Evolutionary conservation across 2,797 vertebrate species (phyloP).

Genomic region (Orientallactaga sibirica): DNA sequence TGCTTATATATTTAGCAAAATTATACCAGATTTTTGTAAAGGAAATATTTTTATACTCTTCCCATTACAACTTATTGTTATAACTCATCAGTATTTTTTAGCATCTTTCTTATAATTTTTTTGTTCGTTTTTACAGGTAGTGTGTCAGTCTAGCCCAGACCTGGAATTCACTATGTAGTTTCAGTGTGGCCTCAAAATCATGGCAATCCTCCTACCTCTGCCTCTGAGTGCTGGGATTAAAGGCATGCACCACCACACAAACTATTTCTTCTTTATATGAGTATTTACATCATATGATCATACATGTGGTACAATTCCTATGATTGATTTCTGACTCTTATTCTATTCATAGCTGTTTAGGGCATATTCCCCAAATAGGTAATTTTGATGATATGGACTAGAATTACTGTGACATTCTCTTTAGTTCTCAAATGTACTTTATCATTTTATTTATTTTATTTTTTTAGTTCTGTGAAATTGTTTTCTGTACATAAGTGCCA

Average conservation of each 20-base stretch:
- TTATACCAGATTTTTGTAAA: neutral
- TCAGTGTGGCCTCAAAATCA: too few relatives aligned
- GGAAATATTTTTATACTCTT: neutral
- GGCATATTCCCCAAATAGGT: neutral
- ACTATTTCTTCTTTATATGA: neutral
- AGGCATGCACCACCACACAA: too few relatives aligned
- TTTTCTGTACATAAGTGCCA: neutral
- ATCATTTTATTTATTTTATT: neutral
- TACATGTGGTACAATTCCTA: neutral
- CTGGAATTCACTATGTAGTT: too few relatives aligned
- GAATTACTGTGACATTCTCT: neutral
- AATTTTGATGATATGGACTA: neutral
- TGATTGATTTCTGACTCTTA: neutral
- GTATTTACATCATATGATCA: neutral
- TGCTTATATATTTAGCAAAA: neutral
- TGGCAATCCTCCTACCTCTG: too few relatives aligned
- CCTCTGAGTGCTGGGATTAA: too few relatives aligned
- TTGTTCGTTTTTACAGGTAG: neutral
- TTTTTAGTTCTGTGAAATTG: neutral
- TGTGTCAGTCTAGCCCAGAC: neutral
- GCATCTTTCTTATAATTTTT: neutral
- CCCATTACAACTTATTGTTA: neutral
- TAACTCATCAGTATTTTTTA: neutral
- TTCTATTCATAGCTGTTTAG: fast-evolving
- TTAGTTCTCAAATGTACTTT: neutral